Conservation (phyloP, 2,113 vertebrate species). For the Amphilophus citrinellus region DNA sequence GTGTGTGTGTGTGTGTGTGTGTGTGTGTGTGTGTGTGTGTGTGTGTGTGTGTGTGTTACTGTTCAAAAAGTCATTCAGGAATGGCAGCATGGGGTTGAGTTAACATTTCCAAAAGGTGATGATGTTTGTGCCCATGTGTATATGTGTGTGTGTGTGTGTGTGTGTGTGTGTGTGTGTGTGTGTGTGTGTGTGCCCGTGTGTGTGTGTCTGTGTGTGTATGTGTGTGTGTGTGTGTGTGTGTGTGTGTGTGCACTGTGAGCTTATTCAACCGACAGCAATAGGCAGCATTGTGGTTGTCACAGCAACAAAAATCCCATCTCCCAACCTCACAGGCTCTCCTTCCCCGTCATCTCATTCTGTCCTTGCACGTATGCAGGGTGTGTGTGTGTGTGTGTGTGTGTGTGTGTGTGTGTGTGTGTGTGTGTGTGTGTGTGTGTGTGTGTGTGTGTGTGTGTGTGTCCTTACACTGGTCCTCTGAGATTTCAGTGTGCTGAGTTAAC, state of each 20-base stretch:
- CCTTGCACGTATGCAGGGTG: conserved; percentile 27
- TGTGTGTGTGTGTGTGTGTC: conserved; percentile 29
- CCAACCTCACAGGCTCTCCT: background rate
- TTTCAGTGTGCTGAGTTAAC: conserved; percentile 32
- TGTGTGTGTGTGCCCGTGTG: too few relatives aligned
- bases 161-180: background rate
- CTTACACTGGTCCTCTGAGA: conserved; percentile 50
- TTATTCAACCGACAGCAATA: conserved; percentile 20
- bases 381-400: conserved; percentile 5
- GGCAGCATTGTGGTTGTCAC: conserved; percentile 55
- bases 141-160: background rate
- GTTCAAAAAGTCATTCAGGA: background rate
- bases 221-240: background rate
- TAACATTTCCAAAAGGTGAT: conserved; percentile 50
- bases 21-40: background rate
- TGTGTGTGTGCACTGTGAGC: background rate
- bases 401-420: conserved; percentile 23
- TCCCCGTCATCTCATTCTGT: conserved; percentile 24
- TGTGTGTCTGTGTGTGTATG: fast-evolving
- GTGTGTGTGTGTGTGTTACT: background rate
- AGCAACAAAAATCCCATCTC: conserved; percentile 56
- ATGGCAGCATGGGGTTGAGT: background rate
- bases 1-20: background rate
- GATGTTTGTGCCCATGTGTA: fast-evolving
- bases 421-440: background rate